Base-by-base conservation (phyloP, 2,113 vertebrate genomes). In the Corythaixoides concolor region DNA sequence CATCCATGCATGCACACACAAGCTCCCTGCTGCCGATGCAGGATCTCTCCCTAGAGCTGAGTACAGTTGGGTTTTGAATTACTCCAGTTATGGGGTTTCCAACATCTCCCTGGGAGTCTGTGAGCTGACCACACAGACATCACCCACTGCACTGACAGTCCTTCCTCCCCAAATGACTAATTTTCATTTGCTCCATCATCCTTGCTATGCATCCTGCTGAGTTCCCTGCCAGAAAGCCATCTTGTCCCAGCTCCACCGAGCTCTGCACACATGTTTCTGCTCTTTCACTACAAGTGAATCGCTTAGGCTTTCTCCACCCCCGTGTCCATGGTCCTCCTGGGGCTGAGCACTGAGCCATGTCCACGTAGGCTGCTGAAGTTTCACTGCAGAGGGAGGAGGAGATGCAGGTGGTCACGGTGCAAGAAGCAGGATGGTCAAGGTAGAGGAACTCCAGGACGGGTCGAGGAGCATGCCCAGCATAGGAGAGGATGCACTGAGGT, bases 331-430 rank as follows among this genome's bases (percentile, higher is more conserved):
- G 41, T 59, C 37, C 30, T 88, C 56, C 55, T 62, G 68, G 6
- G 35, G 28, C 50, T 20, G 8, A 49, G 53, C 39, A 53, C n/a
- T 50, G 53, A 79, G 4, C 47, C 3, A 0, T 63, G 20, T 13
- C 60, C 45, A 3, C 3, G 50, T 1, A 41, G 28, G 26, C 62
- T 79, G 67, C 28, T 64, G 58, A 56, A 30, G 69, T 58, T 89
- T 66, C 5, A 66, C 26, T 32, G n/a, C 37, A 75, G 73, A 62
- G 30, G 15, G 15, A 33, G 52, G 33, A 88, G 55, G 62, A 67
- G 39, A 50, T 63, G 52, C 0, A 3, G 12, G 11, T 17, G 14
- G 27, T 39, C 0, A 0, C 50, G 43, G 33, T 4, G 26, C 32
- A 53, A 63, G 52, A 2, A 19, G 20, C 37, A 77, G 41, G 55